Conservation (phyloP, 2,113 vertebrate genomes). For the Naja naja region DNA sequence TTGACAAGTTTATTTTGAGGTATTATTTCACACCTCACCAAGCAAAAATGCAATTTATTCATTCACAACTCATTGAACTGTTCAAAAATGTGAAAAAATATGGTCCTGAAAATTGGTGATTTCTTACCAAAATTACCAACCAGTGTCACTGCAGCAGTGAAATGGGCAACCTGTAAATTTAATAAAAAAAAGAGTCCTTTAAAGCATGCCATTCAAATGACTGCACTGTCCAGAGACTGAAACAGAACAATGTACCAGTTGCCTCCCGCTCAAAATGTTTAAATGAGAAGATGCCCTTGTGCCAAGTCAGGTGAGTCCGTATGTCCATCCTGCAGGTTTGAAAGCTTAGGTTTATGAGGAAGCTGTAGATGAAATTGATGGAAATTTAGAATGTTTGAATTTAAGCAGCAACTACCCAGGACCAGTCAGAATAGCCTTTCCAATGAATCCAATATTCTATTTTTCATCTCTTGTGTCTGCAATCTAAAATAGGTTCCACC, state of each 20-base stretch:
- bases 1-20: neutral
- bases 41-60: neutral
- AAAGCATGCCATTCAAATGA: neutral
- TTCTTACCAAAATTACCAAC: neutral
- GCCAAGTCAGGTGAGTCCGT: neutral
- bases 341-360: neutral
- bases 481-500: neutral
- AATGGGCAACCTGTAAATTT: neutral
- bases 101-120: neutral
- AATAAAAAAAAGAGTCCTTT: neutral
- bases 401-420: neutral
- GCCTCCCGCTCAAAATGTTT: neutral
- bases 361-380: neutral
- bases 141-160: neutral
- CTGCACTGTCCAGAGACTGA: neutral
- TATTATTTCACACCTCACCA: neutral
- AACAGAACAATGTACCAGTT: neutral
- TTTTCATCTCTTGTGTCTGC: neutral
- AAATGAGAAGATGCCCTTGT: neutral
- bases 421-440: neutral
- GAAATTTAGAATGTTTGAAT: neutral
- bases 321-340: neutral
- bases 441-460: neutral
- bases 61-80: neutral
- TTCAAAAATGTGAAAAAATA: neutral